Percentiles rank a stretch among this genome's conserved stretches.
Conservation (phyloP, 2,113 vertebrate species). For the Sinocyclocheilus rhinocerous region DNA sequence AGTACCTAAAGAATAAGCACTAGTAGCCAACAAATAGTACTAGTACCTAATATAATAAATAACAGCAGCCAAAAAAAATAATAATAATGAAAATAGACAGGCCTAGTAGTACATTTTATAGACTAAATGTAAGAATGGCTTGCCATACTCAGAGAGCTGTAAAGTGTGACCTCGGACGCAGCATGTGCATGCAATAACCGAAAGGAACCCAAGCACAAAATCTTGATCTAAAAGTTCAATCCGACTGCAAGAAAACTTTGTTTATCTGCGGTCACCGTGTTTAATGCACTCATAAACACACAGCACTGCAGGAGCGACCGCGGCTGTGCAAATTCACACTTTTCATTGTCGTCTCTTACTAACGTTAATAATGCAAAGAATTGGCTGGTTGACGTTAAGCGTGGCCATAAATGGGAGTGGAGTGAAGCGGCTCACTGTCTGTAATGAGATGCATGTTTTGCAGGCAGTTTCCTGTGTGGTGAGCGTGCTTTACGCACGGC, state of each 20-base stretch:
- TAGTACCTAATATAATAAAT: background rate
- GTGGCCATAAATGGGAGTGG: conserved; percentile 33
- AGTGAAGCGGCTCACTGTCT: conserved; percentile 4
- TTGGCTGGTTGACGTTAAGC: conserved; percentile 14
- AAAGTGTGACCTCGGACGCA: conserved; percentile 38
- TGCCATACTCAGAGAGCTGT: conserved; percentile 31
- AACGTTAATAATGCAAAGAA: conserved; percentile 34
- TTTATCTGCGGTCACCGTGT: background rate
- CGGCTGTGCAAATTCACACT: conserved; percentile 27
- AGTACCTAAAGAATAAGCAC: background rate
- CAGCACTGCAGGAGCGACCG: background rate
- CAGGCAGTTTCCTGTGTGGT: conserved; percentile 25
- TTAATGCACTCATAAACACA: background rate
- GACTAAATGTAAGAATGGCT: background rate
- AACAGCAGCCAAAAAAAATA: background rate
- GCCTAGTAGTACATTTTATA: background rate
- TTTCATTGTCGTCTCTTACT: conserved; percentile 32
- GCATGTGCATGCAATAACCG: background rate
- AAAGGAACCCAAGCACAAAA: background rate
- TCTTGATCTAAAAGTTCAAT: background rate
- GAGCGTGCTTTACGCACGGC: background rate
- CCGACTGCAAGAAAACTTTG: background rate
- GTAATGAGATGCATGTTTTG: conserved; percentile 31
- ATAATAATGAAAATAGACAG: background rate
- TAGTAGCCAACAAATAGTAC: background rate